Evolutionary conservation across 2,888 invertebrate species (phyloP), one percentile per base, ranked within the genome.

Genomic region (Philonicus albiceps): DNA sequence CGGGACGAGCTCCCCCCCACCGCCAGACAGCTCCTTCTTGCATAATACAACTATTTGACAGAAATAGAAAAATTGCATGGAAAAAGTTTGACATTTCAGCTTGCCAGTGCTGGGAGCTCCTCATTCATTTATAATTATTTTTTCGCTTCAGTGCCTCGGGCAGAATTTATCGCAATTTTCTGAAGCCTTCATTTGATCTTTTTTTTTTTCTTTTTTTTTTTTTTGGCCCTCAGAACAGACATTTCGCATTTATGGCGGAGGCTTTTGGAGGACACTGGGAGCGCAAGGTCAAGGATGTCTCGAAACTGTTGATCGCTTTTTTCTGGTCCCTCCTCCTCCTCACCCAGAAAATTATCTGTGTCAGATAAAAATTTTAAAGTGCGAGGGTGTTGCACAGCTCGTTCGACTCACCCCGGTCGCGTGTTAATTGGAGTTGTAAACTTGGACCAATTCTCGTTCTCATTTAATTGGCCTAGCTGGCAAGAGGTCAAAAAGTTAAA

Each of bases 1-100:
- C 27, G 64, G 64, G 64, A 64, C 22, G 7, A 5, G n/a, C 55
- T 34, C 74, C 5, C 16, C 31, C 74, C 34, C 74, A 34, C 74
- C 37, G 74, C n/a, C n/a, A 34, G 64, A 37, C 34, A 74, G 27
- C 31, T 74, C 74, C 31, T 74, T 74, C 74, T 74, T 74, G 74
- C 74, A 74, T 74, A 74, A 74, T 74, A 74, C 34, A 74, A 74
- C 74, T 74, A 74, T 27, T 31, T 74, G 74, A 74, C 74, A 74
- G 31, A 74, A 74, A 74, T 74, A 37, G 74, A 74, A 74, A 37
- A 74, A 34, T 37, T 34, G 74, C 64, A 37, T 74, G 74, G 74
- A 74, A 74, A 31, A 74, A 34, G 34, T 74, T 37, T 74, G 74
- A 74, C 74, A 37, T 74, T 37, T 31, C 31, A 0, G 74, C 13